Conservation (phyloP, 2,113 vertebrate species). For the Nestor notabilis region DNA sequence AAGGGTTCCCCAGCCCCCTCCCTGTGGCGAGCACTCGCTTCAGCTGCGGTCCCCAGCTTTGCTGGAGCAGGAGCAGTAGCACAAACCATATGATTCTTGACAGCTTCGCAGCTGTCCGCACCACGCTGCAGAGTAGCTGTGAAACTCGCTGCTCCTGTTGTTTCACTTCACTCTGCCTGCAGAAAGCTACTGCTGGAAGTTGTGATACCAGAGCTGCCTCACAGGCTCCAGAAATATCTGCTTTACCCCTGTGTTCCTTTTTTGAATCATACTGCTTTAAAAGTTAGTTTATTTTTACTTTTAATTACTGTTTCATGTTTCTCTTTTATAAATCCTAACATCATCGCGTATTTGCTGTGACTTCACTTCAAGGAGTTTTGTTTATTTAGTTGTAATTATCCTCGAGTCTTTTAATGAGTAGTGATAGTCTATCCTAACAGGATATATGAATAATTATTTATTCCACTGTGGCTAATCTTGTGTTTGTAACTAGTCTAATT, state of each 20-base stretch:
- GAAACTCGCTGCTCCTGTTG: slow-evolving; percentile 40
- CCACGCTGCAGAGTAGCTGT: slow-evolving; percentile 10
- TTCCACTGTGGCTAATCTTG: slow-evolving; percentile 42
- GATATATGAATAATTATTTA: slow-evolving; percentile 63
- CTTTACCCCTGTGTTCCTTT: background rate
- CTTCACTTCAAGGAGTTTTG: slow-evolving; percentile 1
- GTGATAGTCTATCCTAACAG: slow-evolving; percentile 45
- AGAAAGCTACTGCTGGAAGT: background rate
- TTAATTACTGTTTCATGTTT: background rate
- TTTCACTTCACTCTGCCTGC: background rate
- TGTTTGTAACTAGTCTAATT: slow-evolving; percentile 52
- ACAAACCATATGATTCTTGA: slow-evolving; percentile 30
- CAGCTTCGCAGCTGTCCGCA: slow-evolving; percentile 26
- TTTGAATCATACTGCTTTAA: background rate
- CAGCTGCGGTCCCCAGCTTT: background rate
- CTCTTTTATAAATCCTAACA: background rate
- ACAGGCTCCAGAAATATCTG: background rate
- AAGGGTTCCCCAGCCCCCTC: background rate
- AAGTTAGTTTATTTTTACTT: background rate
- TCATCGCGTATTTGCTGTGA: background rate
- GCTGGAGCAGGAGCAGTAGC: slow-evolving; percentile 13
- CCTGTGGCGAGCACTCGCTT: fast-evolving
- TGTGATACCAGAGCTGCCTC: background rate
- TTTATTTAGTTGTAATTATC: slow-evolving; percentile 21
- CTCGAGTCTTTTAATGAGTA: slow-evolving; percentile 1